phyloP scores from a whole-genome alignment of 1,140 invertebrate genomes.

The Micrasema longulum region DNA sequence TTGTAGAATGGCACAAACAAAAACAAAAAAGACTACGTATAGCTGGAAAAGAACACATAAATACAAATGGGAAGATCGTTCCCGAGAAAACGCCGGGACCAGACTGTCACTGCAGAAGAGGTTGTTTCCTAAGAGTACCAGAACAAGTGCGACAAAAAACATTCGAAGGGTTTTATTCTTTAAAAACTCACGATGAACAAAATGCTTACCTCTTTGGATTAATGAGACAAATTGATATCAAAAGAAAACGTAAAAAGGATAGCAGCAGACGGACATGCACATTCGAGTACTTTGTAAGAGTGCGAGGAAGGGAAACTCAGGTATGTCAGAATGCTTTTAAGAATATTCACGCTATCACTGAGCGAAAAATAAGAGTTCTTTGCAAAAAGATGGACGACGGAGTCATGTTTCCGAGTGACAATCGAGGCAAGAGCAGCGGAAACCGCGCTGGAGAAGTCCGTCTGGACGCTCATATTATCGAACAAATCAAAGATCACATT shows the following conservation, averaged over 20 bases:
- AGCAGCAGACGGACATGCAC: conserved; percentile 69
- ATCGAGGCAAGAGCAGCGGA: conserved; percentile 67
- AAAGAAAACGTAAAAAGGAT: conserved; percentile 67
- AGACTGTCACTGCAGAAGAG: conserved; percentile 68
- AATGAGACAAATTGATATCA: conserved; percentile 70
- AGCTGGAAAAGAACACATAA: conserved; percentile 69
- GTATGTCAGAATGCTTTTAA: conserved; percentile 71
- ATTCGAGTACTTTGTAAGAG: conserved; percentile 70
- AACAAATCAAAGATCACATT: conserved; percentile 70
- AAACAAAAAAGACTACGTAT: conserved; percentile 70
- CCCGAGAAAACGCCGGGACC: conserved; percentile 67
- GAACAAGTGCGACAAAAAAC: conserved; percentile 66
- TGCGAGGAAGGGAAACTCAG: conserved; percentile 69
- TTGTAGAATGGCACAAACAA: conserved; percentile 71
- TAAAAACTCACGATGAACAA: conserved; percentile 71
- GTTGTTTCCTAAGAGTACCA: conserved; percentile 68
- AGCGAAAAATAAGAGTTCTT: conserved; percentile 69
- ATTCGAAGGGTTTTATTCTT: conserved; percentile 70
- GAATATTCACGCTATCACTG: conserved; percentile 71
- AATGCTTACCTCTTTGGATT: conserved; percentile 72
- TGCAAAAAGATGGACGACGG: conserved; percentile 72
- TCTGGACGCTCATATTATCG: conserved; percentile 65
- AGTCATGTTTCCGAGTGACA: conserved; percentile 70
- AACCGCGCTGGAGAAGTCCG: conserved; percentile 67
- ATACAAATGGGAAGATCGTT: conserved; percentile 69